phyloP scores from a whole-genome alignment of 2,888 invertebrate genomes.

The Pyrochroa serraticornis region DNA sequence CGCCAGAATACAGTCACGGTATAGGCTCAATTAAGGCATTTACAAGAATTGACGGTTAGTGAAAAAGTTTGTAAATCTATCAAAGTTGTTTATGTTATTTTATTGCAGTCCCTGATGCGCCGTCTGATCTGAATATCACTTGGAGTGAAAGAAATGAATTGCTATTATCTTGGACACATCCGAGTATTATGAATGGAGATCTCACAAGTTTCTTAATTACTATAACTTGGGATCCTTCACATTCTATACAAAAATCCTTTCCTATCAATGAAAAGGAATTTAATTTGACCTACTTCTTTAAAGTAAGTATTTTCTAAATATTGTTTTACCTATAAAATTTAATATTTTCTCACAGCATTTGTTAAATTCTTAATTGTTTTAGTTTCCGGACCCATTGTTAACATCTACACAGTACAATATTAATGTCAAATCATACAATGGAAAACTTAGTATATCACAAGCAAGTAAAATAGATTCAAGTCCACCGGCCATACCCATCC shows the following conservation, averaged over 20 bases:
- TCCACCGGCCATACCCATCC: background rate
- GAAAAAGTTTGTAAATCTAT: constrained; percentile 5
- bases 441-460: background rate
- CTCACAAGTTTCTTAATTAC: constrained; percentile 27
- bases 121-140: constrained; percentile 30
- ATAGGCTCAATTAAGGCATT: too few species aligned
- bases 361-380: too few species aligned
- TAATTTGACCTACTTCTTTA: constrained; percentile 19
- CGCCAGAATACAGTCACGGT: too few species aligned
- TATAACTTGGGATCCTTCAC: background rate
- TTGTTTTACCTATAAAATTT: background rate
- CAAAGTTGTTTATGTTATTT: background rate
- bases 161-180: constrained; percentile 46
- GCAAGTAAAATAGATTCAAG: background rate
- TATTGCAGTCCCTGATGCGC: constrained; percentile 39
- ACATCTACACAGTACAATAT: background rate
- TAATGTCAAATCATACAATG: background rate
- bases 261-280: constrained; percentile 21
- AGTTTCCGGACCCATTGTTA: background rate
- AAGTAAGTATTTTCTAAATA: background rate
- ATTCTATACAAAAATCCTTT: constrained; percentile 12
- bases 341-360: too few species aligned
- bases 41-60: constrained; percentile 43
- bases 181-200: constrained; percentile 38
- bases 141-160: constrained; percentile 43